Evolutionary conservation across 2,113 vertebrate species (phyloP).

Genomic region (Agapornis roseicollis): DNA sequence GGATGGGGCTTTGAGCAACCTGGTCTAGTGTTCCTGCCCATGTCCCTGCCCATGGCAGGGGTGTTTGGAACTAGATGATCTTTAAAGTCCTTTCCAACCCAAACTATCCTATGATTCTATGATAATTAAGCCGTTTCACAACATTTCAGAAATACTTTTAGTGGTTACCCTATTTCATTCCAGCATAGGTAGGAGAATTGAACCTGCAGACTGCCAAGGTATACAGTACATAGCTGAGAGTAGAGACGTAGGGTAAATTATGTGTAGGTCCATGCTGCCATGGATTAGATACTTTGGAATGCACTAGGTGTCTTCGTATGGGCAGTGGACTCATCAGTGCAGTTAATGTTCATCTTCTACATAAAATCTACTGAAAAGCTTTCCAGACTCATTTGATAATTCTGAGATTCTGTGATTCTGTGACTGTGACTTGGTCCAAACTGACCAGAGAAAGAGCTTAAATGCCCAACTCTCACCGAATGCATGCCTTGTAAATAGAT

Average conservation of each 20-base stretch:
- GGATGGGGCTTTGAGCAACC: not conserved
- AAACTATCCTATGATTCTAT: not conserved
- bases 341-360: not conserved
- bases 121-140: not conserved
- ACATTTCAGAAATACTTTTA: not conserved
- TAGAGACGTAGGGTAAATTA: not conserved
- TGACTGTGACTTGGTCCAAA: not conserved
- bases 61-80: not conserved
- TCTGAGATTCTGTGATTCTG: too few relatives aligned
- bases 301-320: not conserved
- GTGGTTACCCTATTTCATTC: not conserved
- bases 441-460: not conserved
- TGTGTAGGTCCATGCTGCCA: not conserved
- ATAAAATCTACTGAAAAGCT: fast-evolving
- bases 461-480: not conserved
- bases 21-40: not conserved
- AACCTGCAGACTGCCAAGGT: not conserved
- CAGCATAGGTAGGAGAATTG: not conserved
- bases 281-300: not conserved
- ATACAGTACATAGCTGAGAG: not conserved
- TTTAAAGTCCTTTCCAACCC: not conserved
- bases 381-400: not conserved
- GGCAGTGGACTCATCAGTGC: not conserved
- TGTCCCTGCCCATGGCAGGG: not conserved
- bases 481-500: not conserved